Conservation (phyloP, 2,888 invertebrate species). For the Napeogenes inachia region DNA sequence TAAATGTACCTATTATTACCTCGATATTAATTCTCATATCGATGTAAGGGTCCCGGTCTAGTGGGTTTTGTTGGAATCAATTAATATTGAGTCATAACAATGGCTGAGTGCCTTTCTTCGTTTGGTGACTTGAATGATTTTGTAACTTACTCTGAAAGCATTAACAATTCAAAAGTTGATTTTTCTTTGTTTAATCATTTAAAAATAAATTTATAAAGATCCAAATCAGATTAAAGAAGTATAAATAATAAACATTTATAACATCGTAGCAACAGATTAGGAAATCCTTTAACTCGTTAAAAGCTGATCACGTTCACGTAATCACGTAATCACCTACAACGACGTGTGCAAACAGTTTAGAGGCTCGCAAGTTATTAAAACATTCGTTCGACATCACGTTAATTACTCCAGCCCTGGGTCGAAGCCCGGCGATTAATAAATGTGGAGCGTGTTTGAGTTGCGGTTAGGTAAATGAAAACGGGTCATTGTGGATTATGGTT, state of each 20-base stretch:
- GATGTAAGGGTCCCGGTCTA: constrained; percentile 16
- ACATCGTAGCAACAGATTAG: not conserved
- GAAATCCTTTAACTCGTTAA: constrained; percentile 4
- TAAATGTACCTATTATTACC: constrained; percentile 32
- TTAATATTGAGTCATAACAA: constrained; percentile 14
- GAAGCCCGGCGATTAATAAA: constrained; percentile 39
- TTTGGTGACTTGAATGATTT: not conserved
- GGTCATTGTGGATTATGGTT: constrained; percentile 29
- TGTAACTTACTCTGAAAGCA: no score
- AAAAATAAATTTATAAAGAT: no score
- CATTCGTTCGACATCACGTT: constrained; percentile 47
- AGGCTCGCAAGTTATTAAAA: constrained; percentile 45
- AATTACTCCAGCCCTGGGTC: constrained; percentile 45
- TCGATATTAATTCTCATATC: constrained; percentile 27
- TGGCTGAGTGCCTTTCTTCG: not conserved
- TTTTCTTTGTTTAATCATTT: no score
- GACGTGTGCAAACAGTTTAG: constrained; percentile 38
- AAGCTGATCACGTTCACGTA: constrained; percentile 31
- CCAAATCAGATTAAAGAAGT: not conserved
- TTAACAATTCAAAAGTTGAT: no score
- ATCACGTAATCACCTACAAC: constrained; percentile 35
- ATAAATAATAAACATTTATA: not conserved
- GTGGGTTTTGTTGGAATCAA: constrained; percentile 15
- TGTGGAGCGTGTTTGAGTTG: constrained; percentile 44
- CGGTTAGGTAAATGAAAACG: constrained; percentile 33